phyloP scores from a whole-genome alignment of 2,888 invertebrate species.

The Campoplex nolae region DNA sequence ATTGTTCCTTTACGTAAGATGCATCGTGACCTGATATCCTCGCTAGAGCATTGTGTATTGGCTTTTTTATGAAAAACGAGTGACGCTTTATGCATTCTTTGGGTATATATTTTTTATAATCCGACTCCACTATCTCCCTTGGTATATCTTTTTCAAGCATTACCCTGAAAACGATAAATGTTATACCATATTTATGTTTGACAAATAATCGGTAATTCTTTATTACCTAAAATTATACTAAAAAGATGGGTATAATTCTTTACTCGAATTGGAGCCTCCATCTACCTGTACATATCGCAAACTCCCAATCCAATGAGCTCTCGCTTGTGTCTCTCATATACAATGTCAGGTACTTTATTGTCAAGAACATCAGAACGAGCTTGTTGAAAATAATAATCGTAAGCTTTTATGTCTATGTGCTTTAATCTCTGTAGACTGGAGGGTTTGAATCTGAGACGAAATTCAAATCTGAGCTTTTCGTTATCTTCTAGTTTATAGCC shows the following conservation, averaged over 20 bases:
- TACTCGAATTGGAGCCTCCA: not conserved
- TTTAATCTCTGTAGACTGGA: constrained; percentile 88
- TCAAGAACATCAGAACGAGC: constrained; percentile 92
- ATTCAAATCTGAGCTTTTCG: constrained; percentile 88
- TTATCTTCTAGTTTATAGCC: constrained; percentile 86
- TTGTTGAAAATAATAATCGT: constrained; percentile 95
- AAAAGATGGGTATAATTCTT: not conserved
- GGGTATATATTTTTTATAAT: constrained; percentile 94
- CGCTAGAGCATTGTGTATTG: constrained; percentile 89
- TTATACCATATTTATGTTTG: not conserved
- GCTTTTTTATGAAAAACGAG: constrained; percentile 91
- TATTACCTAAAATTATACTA: too few species aligned
- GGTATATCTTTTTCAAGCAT: constrained; percentile 91
- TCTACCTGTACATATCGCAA: constrained; percentile 91
- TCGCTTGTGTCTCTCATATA: constrained; percentile 91
- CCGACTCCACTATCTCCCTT: constrained; percentile 89
- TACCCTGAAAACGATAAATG: constrained; percentile 86
- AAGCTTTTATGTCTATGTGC: constrained; percentile 90
- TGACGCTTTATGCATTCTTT: constrained; percentile 91
- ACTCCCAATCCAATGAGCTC: constrained; percentile 94
- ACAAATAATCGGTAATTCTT: too few species aligned
- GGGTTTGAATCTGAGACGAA: constrained; percentile 93
- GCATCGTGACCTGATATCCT: constrained; percentile 88
- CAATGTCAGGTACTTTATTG: constrained; percentile 92
- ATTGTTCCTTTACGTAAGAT: constrained; percentile 91